Conservation (phyloP, 2,113 vertebrate species). For the Natator depressus region DNA sequence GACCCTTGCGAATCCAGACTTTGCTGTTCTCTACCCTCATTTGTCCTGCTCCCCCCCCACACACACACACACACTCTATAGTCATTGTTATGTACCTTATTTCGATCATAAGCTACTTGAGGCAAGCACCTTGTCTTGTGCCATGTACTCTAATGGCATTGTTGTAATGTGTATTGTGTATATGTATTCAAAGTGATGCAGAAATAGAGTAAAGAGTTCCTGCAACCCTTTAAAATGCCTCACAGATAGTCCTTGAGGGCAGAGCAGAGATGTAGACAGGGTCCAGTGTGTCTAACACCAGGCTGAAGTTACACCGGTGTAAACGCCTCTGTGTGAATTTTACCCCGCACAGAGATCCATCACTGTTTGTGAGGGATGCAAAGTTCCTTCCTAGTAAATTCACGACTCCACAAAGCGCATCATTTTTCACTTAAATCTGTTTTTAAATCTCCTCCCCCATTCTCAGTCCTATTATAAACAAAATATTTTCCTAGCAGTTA, state of each 20-base stretch:
- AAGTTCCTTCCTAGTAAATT: not conserved
- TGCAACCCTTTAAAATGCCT: not conserved
- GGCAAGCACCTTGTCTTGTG: not conserved
- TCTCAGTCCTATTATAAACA: not conserved
- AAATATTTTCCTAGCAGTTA: not conserved
- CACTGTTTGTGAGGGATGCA: not conserved
- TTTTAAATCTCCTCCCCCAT: not conserved
- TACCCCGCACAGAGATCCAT: not conserved
- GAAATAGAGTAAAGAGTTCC: not conserved
- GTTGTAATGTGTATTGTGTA: not conserved
- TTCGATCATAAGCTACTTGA: not conserved
- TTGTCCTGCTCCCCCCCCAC: not conserved
- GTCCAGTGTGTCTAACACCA: not conserved
- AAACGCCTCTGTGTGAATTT: not conserved
- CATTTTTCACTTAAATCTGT: not conserved
- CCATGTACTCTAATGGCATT: not conserved
- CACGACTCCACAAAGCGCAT: rapidly evolving
- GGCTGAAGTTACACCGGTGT: not conserved
- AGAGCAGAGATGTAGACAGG: not conserved
- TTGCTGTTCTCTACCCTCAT: not conserved
- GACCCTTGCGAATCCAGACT: not conserved
- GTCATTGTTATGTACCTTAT: not conserved
- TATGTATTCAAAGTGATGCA: not conserved
- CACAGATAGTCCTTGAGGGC: not conserved
- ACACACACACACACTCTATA: not conserved